A percentile compares a stretch with the other conserved stretches of the same genome.
Conservation (phyloP, 2,797 vertebrate genomes). For the Xenentodon cancila region DNA sequence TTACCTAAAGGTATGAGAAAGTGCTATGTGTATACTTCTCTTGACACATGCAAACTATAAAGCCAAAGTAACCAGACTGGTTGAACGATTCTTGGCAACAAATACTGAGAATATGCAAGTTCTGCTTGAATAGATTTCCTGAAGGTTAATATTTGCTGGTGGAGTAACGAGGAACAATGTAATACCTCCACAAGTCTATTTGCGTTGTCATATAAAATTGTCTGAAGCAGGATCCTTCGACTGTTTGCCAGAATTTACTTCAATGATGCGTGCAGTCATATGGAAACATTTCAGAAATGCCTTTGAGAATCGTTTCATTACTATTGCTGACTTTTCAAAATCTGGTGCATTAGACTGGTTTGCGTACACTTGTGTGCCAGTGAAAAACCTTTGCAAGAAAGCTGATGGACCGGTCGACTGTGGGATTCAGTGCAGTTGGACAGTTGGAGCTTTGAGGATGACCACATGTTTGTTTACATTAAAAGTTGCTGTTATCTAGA, state of each 20-base stretch:
- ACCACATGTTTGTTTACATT: slow-evolving; percentile 18
- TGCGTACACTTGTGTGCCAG: neutral
- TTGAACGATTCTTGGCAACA: slow-evolving; percentile 55
- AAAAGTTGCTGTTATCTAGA: slow-evolving; percentile 20
- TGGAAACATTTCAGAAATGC: neutral
- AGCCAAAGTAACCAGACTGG: slow-evolving; percentile 17
- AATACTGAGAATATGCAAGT: slow-evolving; percentile 15
- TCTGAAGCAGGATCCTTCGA: no score
- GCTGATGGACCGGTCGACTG: neutral
- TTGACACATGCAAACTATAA: no score
- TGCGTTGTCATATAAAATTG: neutral
- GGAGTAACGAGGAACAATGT: neutral
- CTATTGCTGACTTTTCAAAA: no score
- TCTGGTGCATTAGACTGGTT: neutral
- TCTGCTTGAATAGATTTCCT: slow-evolving; percentile 2
- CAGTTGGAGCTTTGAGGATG: slow-evolving; percentile 20
- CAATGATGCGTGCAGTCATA: no score
- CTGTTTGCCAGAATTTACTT: no score
- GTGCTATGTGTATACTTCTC: no score
- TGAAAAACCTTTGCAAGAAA: neutral
- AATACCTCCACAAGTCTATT: no score
- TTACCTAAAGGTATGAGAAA: no score
- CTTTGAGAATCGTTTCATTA: neutral
- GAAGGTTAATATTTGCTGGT: slow-evolving; percentile 37
- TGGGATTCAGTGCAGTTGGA: neutral